Evolutionary conservation across 2,113 vertebrate genomes (phyloP).

Genomic region (Dicerorhinus sumatrensis): DNA sequence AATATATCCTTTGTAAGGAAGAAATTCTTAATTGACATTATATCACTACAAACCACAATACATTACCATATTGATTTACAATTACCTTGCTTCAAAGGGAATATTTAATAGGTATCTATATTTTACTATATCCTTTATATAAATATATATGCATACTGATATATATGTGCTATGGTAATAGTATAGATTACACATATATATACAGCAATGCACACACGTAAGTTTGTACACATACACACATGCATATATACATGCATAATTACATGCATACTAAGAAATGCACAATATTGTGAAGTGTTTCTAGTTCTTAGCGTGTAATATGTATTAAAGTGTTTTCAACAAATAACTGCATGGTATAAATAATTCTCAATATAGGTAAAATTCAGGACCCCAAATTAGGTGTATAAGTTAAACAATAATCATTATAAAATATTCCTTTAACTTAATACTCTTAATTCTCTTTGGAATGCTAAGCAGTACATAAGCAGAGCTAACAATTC

Average conservation of each 20-base stretch:
- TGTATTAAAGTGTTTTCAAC: not conserved
- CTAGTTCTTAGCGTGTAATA: not conserved
- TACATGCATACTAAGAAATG: not conserved
- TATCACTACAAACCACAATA: not conserved
- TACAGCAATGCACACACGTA: not conserved
- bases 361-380: not conserved
- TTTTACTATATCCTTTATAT: not conserved
- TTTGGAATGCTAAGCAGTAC: not conserved
- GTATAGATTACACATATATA: not conserved
- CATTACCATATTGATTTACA: not conserved
- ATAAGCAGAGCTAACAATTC: not conserved
- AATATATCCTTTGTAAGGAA: not conserved
- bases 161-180: not conserved
- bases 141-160: not conserved
- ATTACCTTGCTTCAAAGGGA: not conserved
- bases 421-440: not conserved
- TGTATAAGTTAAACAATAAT: not conserved
- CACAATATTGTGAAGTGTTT: not conserved
- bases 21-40: not conserved
- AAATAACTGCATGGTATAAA: not conserved
- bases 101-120: not conserved
- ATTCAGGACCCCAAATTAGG: not conserved
- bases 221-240: not conserved
- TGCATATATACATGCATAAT: not conserved
- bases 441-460: not conserved